Percentiles rank a stretch among this genome's conserved stretches.
Conservation (phyloP, 1,140 invertebrate species). For the Neoseiulus cucumeris region DNA sequence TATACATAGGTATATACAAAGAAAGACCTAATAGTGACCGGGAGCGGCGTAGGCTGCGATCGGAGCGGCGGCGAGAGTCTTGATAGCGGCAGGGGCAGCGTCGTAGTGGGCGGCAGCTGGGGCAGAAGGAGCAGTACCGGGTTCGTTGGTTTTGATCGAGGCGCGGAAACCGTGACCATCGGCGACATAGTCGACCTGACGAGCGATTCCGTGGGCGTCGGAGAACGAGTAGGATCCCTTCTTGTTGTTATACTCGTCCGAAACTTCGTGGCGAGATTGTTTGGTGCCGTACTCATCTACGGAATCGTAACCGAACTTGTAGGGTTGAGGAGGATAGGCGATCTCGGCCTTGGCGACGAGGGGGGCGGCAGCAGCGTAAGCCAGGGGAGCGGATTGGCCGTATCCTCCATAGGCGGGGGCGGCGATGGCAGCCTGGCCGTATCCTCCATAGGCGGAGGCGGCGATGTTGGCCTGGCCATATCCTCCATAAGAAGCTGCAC, state of each 20-base stretch:
- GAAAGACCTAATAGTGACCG: background rate
- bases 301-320: conserved; percentile 19
- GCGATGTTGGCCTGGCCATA: background rate
- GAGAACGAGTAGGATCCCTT: conserved; percentile 7
- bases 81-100: background rate
- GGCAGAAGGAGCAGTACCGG: background rate
- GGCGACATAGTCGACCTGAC: too few species aligned
- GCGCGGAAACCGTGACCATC: background rate
- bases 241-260: conserved; percentile 2
- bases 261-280: conserved; percentile 15
- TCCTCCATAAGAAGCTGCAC: background rate
- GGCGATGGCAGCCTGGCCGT: background rate
- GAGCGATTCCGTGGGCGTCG: background rate
- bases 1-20: too few species aligned
- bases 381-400: background rate
- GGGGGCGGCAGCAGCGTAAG: conserved; percentile 9
- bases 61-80: background rate
- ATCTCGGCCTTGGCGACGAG: conserved; percentile 12
- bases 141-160: too few species aligned
- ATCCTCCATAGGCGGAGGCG: background rate
- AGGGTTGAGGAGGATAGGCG: conserved; percentile 19
- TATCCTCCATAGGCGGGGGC: background rate
- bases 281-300: conserved; percentile 19
- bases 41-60: background rate
- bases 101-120: background rate